phyloP scores from a whole-genome alignment of 2,113 vertebrate species.

The Nibea coibor region DNA sequence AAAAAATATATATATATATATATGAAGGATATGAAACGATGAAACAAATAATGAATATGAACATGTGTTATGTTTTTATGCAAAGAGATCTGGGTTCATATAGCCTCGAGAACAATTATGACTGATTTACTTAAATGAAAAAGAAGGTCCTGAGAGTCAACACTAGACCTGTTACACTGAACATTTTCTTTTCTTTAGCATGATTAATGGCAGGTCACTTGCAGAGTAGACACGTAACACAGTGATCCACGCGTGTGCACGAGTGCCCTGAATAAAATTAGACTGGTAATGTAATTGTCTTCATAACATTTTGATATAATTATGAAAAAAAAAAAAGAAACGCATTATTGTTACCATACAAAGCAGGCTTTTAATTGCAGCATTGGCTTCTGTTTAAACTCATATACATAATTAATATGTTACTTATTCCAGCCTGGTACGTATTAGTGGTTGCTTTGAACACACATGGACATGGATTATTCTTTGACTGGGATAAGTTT shows the following conservation, averaged over 20 bases:
- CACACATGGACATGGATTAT: background rate
- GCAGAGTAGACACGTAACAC: constrained; percentile 26
- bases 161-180: constrained; percentile 17
- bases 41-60: background rate
- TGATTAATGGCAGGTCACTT: constrained; percentile 64
- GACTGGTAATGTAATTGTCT: constrained; percentile 19
- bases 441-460: background rate
- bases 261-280: constrained; percentile 29
- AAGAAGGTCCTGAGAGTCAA: constrained; percentile 10
- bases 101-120: background rate
- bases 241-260: constrained; percentile 21
- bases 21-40: background rate
- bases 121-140: constrained; percentile 18
- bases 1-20: background rate
- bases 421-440: background rate
- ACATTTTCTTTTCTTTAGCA: constrained; percentile 39
- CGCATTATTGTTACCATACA: background rate
- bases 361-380: background rate
- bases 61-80: background rate
- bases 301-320: constrained; percentile 15
- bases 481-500: background rate
- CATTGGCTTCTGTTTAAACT: background rate
- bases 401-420: constrained; percentile 1
- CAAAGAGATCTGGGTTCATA: background rate
- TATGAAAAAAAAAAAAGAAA: background rate